Conservation (phyloP, 2,888 invertebrate species). For the Trissolcus japonicus region DNA sequence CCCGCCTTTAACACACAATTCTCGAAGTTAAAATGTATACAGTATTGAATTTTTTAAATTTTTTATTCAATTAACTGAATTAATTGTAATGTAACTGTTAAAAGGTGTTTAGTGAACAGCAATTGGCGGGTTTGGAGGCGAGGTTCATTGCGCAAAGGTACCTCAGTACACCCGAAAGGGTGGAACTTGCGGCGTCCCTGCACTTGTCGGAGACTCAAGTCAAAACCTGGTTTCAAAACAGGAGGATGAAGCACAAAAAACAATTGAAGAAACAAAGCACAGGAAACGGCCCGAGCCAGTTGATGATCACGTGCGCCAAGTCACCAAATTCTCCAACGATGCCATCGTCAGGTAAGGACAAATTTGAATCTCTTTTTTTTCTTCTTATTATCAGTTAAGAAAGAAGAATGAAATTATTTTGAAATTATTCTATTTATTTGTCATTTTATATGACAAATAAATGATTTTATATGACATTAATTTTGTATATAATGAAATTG, state of each 20-base stretch:
- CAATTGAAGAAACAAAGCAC: conserved; percentile 85
- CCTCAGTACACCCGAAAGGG: conserved; percentile 96
- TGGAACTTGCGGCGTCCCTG: conserved; percentile 94
- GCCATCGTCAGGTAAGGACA: conserved; percentile 64
- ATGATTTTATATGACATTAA: too few relatives aligned
- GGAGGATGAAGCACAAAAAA: conserved; percentile 97
- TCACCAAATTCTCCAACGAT: conserved; percentile 52
- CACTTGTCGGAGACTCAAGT: conserved; percentile 97
- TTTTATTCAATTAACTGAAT: too few relatives aligned
- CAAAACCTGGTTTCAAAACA: conserved; percentile 98
- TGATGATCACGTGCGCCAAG: conserved; percentile 20
- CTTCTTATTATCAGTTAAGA: too few relatives aligned
- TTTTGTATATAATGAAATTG: neutral
- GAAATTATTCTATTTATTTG: too few relatives aligned
- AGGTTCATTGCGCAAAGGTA: conserved; percentile 96
- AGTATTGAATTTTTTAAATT: too few relatives aligned
- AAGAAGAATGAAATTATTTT: too few relatives aligned
- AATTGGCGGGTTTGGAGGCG: conserved; percentile 91
- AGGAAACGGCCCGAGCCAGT: conserved; percentile 58
- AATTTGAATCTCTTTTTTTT: too few relatives aligned
- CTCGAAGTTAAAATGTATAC: too few relatives aligned
- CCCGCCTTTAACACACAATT: too few relatives aligned
- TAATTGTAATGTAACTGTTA: too few relatives aligned
- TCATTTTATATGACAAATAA: too few relatives aligned
- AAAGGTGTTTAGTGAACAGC: conserved; percentile 85